Conservation (phyloP, 1,140 invertebrate species). For the Aphidius gifuensis region DNA sequence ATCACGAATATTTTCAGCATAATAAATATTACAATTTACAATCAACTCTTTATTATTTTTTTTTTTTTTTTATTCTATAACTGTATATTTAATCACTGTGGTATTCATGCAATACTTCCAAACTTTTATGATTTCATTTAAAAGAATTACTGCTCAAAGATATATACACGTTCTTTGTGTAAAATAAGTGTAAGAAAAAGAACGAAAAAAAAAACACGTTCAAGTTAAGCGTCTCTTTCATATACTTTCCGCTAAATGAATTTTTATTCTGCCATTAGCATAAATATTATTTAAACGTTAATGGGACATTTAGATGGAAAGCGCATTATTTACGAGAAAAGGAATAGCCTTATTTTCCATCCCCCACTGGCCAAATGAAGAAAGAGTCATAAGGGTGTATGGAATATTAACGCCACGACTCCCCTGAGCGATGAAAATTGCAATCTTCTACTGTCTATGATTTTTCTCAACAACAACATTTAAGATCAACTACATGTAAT, state of each 20-base stretch:
- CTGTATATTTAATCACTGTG: too few relatives aligned
- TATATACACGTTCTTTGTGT: not conserved
- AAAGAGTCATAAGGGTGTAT: not conserved
- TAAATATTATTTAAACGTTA: slow-evolving; percentile 32
- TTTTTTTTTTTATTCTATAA: too few relatives aligned
- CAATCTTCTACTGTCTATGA: too few relatives aligned
- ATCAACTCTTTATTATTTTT: too few relatives aligned
- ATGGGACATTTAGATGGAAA: slow-evolving; percentile 30
- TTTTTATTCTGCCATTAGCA: slow-evolving; percentile 32
- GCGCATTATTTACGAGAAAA: slow-evolving; percentile 25
- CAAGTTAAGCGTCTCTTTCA: not conserved
- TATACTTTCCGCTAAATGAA: slow-evolving; percentile 29
- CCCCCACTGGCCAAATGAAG: too few relatives aligned
- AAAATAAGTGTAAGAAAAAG: slow-evolving; percentile 9
- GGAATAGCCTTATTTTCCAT: not conserved
- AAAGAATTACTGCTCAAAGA: slow-evolving; percentile 27
- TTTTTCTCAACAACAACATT: too few relatives aligned
- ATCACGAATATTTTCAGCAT: too few relatives aligned
- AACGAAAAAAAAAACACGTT: not conserved
- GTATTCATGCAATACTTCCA: too few relatives aligned
- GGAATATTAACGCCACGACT: slow-evolving; percentile 19
- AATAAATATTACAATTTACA: too few relatives aligned
- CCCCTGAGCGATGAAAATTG: too few relatives aligned
- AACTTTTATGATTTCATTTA: slow-evolving; percentile 30
- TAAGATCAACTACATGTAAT: too few relatives aligned